Evolutionary conservation across 2,888 invertebrate genomes (phyloP), one percentile per base, ranked within the genome.

Genomic region (Microctonus aethiopoides): DNA sequence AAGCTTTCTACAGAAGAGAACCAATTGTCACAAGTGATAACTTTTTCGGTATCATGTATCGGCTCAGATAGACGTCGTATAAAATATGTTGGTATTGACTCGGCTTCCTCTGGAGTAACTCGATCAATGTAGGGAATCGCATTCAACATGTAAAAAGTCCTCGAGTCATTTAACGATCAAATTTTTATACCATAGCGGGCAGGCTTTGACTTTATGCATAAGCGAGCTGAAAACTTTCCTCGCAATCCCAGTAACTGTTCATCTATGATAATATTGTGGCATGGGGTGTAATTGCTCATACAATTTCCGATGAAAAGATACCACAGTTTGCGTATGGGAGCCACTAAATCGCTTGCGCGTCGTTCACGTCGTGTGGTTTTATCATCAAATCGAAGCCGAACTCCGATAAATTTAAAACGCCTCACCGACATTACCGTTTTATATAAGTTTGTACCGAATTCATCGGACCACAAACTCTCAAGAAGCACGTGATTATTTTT

Each of bases 161-260:
- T 75, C 63, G 78, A 78, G 72, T 84, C 83, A 63, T 79, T 80
- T 60, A 81, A 65, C 73, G 77, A 79, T 67, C 78, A 72, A 26
- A 86, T 77, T 75, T 85, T 84, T 24, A 83, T 72, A 16, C 80
- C 83, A 75, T 83, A 82, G 71, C 79, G 79, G 22, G 78, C 79
- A 34, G 80, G 77, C 46, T 72, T 67, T 16, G 63, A 34, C 9
- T 52, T 34, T 26, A 67, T 51, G 26, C 66, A 72, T 11, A 69
- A 41, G 36, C 46, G 13, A 11, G 56, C 26, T 5, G 26, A 7
- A n/a, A 65, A 72, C 20, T 63, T 62, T 4, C 72, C 72, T 1
- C 62, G 66, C 54, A 72, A 69, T n/a, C 34, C 22, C 4, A 69
- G 61, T 1, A 69, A 56, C 61, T 67, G 66, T 36, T 67, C 66